Conservation (phyloP, 2,113 vertebrate species). For the Peucedramus taeniatus region DNA sequence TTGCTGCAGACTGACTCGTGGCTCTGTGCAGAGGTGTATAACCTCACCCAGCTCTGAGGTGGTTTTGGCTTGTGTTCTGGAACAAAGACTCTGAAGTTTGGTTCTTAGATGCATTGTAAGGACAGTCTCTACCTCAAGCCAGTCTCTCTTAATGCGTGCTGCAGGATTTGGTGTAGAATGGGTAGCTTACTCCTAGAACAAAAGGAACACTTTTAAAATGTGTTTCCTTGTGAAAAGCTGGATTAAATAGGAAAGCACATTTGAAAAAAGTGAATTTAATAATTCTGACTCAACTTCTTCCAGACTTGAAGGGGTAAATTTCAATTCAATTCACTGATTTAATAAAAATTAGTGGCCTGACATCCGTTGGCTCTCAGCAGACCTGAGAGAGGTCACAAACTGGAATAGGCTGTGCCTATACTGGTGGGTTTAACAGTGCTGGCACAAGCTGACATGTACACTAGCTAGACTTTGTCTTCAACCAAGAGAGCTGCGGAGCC, state of each 20-base stretch:
- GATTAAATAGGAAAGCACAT: not conserved
- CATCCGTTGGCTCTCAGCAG: not conserved
- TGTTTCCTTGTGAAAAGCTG: not conserved
- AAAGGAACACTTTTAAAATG: not conserved
- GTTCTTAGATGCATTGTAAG: not conserved
- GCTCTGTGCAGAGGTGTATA: not conserved
- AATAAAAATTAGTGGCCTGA: not conserved
- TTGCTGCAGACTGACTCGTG: not conserved
- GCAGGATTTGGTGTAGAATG: not conserved
- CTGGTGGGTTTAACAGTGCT: not conserved
- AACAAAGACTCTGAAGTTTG: not conserved
- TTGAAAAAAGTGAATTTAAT: not conserved
- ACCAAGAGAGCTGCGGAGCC: not conserved
- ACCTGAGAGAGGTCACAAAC: not conserved
- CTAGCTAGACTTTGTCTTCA: not conserved
- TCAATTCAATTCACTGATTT: not conserved
- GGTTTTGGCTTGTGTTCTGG: not conserved
- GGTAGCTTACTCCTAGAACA: not conserved
- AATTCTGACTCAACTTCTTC: not conserved
- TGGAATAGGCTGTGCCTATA: not conserved
- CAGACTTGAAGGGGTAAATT: not conserved
- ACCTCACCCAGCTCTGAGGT: not conserved
- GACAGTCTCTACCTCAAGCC: not conserved
- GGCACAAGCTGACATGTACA: not conserved
- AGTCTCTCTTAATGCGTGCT: not conserved